phyloP scores from a whole-genome alignment of 2,888 invertebrate genomes.

The Drosophila maculinotata region DNA sequence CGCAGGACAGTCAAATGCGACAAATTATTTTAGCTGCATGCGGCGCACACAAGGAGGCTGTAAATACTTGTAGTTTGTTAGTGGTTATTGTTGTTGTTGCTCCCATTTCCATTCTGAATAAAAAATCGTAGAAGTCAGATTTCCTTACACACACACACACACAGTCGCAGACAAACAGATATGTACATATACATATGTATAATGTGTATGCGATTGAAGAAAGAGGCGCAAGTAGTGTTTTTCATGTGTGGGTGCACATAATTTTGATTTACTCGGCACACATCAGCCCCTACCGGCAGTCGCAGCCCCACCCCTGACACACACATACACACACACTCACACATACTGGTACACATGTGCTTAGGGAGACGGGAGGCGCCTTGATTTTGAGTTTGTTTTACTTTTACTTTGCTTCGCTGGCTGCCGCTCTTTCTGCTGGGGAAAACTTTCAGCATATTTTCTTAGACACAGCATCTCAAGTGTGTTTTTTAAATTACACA shows the following conservation, averaged over 20 bases:
- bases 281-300: constrained; percentile 5
- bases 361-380: constrained; percentile 11
- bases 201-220: background rate
- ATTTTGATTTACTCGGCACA: constrained; percentile 58
- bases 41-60: constrained; percentile 29
- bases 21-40: constrained; percentile 77
- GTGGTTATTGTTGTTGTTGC: constrained; percentile 24
- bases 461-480: constrained; percentile 57
- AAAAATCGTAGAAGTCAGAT: constrained; percentile 25
- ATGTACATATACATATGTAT: background rate
- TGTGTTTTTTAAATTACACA: constrained; percentile 41
- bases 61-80: constrained; percentile 58
- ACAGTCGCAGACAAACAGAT: too few species aligned
- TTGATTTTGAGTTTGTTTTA: constrained; percentile 53
- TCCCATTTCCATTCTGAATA: constrained; percentile 25
- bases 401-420: constrained; percentile 32
- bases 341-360: constrained; percentile 2
- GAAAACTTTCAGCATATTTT: constrained; percentile 72
- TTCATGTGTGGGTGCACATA: constrained; percentile 41
- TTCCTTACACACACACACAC: background rate
- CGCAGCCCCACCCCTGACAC: background rate
- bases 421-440: constrained; percentile 25
- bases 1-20: constrained; percentile 59
- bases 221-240: constrained; percentile 23
- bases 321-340: background rate